phyloP scores from a whole-genome alignment of 2,888 invertebrate species.

The Chrysomela aeneicollis region DNA sequence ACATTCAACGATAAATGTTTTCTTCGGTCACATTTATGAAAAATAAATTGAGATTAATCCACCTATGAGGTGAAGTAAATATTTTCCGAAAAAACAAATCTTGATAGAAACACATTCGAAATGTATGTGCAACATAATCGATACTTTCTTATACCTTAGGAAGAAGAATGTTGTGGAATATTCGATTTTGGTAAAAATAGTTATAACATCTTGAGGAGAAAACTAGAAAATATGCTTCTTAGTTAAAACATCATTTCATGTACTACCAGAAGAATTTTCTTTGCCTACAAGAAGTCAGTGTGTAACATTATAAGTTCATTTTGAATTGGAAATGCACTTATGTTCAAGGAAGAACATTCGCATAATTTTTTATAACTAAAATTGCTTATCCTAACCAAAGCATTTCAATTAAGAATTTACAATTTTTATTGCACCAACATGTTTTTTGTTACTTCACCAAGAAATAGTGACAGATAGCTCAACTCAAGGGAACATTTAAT shows the following conservation, averaged over 20 bases:
- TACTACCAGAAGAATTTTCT: background rate
- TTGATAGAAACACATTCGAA: too few relatives aligned
- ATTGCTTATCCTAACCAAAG: background rate
- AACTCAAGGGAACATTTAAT: constrained; percentile 3
- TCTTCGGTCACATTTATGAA: too few relatives aligned
- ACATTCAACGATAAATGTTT: too few relatives aligned
- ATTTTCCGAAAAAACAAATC: too few relatives aligned
- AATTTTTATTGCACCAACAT: constrained; percentile 31
- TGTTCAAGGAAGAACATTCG: background rate
- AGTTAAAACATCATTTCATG: background rate
- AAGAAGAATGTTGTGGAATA: too few relatives aligned
- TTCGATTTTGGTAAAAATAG: too few relatives aligned
- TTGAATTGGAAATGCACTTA: background rate
- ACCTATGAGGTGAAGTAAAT: too few relatives aligned
- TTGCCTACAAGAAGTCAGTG: background rate
- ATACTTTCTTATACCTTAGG: too few relatives aligned
- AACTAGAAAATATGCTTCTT: background rate
- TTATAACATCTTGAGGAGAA: background rate
- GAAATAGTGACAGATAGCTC: background rate
- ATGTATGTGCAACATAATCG: too few relatives aligned
- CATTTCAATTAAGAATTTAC: background rate
- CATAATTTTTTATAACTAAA: background rate
- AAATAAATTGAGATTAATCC: too few relatives aligned
- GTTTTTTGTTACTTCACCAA: constrained; percentile 3
- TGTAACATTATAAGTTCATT: background rate